A percentile compares a stretch with the other conserved stretches of the same genome.
Conservation (phyloP, 2,888 invertebrate genomes). For the Protophormia terraenovae region DNA sequence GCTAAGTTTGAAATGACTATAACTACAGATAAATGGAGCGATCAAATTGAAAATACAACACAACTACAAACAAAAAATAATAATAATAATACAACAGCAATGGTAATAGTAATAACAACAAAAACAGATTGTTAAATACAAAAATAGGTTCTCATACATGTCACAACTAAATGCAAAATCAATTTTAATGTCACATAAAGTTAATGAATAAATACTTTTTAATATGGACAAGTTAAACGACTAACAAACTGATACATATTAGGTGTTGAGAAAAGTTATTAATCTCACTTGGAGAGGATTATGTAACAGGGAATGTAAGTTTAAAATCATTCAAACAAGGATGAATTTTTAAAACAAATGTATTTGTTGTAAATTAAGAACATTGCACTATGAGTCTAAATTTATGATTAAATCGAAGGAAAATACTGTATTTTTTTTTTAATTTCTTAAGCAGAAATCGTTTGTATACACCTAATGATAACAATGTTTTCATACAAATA, state of each 20-base stretch:
- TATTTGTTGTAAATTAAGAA: no score
- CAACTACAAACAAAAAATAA: conserved; percentile 17
- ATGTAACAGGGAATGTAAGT: no score
- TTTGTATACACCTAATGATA: background rate
- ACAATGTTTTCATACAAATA: background rate
- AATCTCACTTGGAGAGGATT: no score
- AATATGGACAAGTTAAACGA: conserved; percentile 17
- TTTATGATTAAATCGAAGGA: no score
- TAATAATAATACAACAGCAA: background rate
- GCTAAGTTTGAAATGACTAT: conserved; percentile 30
- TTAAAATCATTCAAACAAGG: no score
- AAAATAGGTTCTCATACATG: conserved; percentile 62
- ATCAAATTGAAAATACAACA: conserved; percentile 42
- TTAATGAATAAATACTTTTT: conserved; percentile 58
- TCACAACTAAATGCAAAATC: conserved; percentile 64
- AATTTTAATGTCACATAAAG: conserved; percentile 64
- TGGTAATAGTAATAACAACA: background rate
- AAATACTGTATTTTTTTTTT: no score
- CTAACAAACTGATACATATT: background rate
- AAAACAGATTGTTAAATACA: background rate
- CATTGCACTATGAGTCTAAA: no score
- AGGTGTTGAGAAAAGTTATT: background rate
- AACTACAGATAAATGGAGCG: conserved; percentile 53
- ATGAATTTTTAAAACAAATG: no score
- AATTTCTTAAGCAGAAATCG: no score